Conservation (phyloP, 2,888 invertebrate genomes). For the Cryptosula pallasiana region DNA sequence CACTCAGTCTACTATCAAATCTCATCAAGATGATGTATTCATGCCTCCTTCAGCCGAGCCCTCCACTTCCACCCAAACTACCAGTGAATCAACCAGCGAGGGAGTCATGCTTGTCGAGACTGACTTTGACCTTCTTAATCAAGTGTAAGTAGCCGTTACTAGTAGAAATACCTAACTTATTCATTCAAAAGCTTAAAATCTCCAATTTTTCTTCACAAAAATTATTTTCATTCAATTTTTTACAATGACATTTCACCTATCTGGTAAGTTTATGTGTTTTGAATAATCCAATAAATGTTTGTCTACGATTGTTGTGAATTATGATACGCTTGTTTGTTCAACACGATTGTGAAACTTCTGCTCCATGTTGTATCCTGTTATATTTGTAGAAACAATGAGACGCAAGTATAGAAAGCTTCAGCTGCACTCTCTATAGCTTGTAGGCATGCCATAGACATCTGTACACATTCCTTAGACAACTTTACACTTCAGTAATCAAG, state of each 20-base stretch:
- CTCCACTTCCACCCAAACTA: background rate
- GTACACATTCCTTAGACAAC: background rate
- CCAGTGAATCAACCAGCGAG: background rate
- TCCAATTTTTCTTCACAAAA: too few relatives aligned
- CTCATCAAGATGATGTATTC: background rate
- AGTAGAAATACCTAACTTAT: too few relatives aligned
- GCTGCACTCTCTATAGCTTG: background rate
- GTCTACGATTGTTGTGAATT: background rate
- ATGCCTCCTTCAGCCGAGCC: background rate
- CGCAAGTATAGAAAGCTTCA: background rate
- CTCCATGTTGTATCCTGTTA: background rate
- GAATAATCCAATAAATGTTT: background rate
- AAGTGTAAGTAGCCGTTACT: slow-evolving; percentile 24
- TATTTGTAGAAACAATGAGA: slow-evolving; percentile 19
- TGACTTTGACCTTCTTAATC: background rate
- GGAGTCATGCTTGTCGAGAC: background rate
- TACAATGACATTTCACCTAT: background rate
- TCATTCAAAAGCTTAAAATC: too few relatives aligned
- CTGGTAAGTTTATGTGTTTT: background rate
- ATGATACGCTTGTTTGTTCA: background rate
- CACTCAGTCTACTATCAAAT: background rate
- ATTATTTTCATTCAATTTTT: too few relatives aligned
- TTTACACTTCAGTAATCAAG: too few relatives aligned
- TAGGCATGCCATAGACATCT: background rate
- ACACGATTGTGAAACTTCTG: too few relatives aligned